These are phyloP conservation scores for Neostethus bicornis DNA, from an alignment of 2,797 vertebrate species.

Conservation along the genomic window DNA sequence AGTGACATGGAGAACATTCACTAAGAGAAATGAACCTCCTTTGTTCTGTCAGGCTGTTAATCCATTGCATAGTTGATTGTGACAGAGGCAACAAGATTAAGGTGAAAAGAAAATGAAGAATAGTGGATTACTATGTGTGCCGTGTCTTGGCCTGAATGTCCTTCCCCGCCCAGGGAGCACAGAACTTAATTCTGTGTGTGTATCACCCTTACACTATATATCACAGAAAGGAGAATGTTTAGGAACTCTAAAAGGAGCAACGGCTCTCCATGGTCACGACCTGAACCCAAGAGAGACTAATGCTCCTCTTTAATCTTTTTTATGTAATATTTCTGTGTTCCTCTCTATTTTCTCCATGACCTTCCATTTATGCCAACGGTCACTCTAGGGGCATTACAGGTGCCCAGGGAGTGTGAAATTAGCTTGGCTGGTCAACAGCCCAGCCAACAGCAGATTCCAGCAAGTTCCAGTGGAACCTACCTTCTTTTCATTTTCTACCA, in stretches of 20 bases:
- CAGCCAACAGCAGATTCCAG: slow-evolving; percentile 50
- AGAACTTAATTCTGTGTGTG: slow-evolving; percentile 33
- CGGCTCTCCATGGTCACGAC: slow-evolving; percentile 56
- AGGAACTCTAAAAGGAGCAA: slow-evolving; percentile 54
- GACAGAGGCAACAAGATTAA: neutral
- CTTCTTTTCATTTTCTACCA: slow-evolving; percentile 42
- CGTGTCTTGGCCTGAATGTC: slow-evolving; percentile 67
- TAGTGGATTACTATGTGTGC: slow-evolving; percentile 16
- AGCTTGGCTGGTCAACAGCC: slow-evolving; percentile 70
- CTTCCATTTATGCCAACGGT: slow-evolving; percentile 72
- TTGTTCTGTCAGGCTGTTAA: slow-evolving; percentile 6
- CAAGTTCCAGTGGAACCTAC: slow-evolving; percentile 65
- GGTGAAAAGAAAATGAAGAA: slow-evolving; percentile 9
- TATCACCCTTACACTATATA: slow-evolving; percentile 19
- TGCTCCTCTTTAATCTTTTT: slow-evolving; percentile 58
- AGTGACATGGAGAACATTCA: neutral
- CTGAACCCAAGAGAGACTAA: slow-evolving; percentile 57
- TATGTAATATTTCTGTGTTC: slow-evolving; percentile 39
- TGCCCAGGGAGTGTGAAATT: slow-evolving; percentile 84
- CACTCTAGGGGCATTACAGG: slow-evolving; percentile 70
- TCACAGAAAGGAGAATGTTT: slow-evolving; percentile 48
- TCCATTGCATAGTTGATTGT: slow-evolving; percentile 6
- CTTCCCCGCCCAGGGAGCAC: slow-evolving; percentile 40
- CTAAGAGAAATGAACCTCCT: slow-evolving; percentile 7
- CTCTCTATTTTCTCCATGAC: slow-evolving; percentile 57